Conservation (phyloP, 1,140 invertebrate species). For the Halictus rubicundus region DNA sequence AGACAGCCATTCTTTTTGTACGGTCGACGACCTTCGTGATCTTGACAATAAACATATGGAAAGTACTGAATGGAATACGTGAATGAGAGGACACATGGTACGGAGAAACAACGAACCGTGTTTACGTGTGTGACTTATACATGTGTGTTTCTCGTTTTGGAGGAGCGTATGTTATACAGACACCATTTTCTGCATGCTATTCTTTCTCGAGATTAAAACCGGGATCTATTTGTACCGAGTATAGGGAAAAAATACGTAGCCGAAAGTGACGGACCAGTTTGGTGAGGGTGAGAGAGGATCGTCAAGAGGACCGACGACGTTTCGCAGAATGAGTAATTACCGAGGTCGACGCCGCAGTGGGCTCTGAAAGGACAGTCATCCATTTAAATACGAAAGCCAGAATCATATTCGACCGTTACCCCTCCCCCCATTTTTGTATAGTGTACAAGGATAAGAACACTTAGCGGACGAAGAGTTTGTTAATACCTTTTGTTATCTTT, state of each 20-base stretch:
- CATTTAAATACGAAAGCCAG: neutral
- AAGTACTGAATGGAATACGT: neutral
- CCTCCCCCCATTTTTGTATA: neutral
- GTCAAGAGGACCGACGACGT: slow-evolving; percentile 55
- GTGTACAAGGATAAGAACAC: neutral
- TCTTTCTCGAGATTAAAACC: slow-evolving; percentile 62
- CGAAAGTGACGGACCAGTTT: slow-evolving; percentile 61
- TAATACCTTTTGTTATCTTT: slow-evolving; percentile 13
- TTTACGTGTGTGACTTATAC: slow-evolving; percentile 32
- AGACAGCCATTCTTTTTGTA: slow-evolving; percentile 43
- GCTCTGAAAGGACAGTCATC: neutral
- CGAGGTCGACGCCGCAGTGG: neutral
- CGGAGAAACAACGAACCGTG: slow-evolving; percentile 17
- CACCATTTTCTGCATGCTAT: slow-evolving; percentile 1
- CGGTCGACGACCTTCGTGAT: slow-evolving; percentile 32
- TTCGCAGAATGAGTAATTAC: slow-evolving; percentile 31
- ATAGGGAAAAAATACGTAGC: slow-evolving; percentile 73
- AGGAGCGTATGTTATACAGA: slow-evolving; percentile 13
- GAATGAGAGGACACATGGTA: slow-evolving; percentile 22
- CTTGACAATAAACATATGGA: slow-evolving; percentile 10
- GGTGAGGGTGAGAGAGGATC: slow-evolving; percentile 63
- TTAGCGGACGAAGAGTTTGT: slow-evolving; percentile 17
- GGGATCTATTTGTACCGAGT: slow-evolving; percentile 67
- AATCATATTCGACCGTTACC: neutral
- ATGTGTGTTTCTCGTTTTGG: slow-evolving; percentile 29